Conservation (phyloP, 2,113 vertebrate genomes). For the Rafetus swinhoei region DNA sequence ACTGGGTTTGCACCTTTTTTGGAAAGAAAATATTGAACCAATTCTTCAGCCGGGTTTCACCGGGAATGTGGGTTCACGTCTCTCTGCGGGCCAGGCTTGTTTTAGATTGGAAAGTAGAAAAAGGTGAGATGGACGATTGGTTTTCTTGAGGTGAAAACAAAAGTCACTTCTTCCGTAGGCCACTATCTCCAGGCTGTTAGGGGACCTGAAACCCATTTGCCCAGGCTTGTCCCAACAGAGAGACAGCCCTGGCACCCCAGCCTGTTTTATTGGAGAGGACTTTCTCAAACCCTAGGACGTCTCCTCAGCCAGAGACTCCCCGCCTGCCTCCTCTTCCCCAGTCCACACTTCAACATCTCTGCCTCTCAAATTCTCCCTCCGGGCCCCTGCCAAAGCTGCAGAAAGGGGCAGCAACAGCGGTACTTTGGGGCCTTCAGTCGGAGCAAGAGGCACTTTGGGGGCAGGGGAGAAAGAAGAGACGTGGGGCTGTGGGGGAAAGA, state of each 20-base stretch:
- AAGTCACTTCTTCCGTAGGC: background rate
- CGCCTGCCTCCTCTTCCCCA: background rate
- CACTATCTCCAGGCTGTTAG: background rate
- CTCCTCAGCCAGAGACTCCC: background rate
- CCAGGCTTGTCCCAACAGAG: background rate
- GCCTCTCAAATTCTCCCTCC: background rate
- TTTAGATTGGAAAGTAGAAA: background rate
- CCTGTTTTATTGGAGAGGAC: background rate
- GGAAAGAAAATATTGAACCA: background rate
- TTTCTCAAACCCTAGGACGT: background rate
- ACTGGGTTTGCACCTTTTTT: background rate
- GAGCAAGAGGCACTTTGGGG: background rate
- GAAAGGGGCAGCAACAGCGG: background rate
- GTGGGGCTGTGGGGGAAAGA: background rate
- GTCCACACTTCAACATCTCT: background rate
- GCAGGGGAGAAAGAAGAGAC: background rate
- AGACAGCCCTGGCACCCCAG: background rate
- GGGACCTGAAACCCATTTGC: background rate
- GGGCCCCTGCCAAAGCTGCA: fast-evolving
- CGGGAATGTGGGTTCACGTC: background rate
- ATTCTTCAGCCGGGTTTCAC: background rate
- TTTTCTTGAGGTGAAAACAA: conserved; percentile 9
- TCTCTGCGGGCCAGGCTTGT: background rate
- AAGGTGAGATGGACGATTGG: background rate
- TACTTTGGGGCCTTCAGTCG: background rate